A percentile compares a stretch with the other conserved stretches of the same genome.
These are phyloP conservation scores for Pocillopora verrucosa DNA, from an alignment of 64 coral and sea anemone genomes.

Conservation along the genomic window DNA sequence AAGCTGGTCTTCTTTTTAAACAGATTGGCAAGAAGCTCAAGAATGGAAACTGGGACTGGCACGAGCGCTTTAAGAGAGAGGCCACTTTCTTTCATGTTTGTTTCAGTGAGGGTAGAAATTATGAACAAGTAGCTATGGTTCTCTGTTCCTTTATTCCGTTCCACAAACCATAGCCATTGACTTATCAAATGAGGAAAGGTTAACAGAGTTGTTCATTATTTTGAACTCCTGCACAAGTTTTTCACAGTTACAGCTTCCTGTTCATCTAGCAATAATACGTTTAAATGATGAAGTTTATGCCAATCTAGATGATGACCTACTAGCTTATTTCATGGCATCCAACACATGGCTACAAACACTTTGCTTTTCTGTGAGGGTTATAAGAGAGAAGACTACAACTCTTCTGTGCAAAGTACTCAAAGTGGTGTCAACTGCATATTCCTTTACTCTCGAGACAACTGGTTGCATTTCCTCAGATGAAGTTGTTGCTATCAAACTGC, in stretches of 20 bases:
- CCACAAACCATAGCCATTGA: not conserved
- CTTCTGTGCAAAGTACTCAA: not conserved
- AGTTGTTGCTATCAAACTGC: not conserved
- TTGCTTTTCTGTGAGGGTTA: not conserved
- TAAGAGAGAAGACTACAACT: not conserved
- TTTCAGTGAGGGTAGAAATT: not conserved
- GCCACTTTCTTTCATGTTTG: not conserved
- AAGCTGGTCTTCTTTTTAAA: not conserved
- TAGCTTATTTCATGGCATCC: too few relatives aligned
- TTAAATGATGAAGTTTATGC: too few relatives aligned
- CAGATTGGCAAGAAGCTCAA: not conserved
- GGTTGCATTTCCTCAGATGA: accelerated
- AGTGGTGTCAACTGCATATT: not conserved
- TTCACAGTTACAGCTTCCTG: not conserved
- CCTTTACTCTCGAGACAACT: not conserved
- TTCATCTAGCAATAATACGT: not conserved
- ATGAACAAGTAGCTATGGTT: not conserved
- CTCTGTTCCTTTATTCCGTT: not conserved
- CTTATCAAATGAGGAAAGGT: not conserved
- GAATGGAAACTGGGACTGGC: not conserved
- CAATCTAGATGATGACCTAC: not conserved
- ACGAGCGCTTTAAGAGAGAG: not conserved
- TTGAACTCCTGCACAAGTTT: not conserved
- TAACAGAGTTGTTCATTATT: not conserved
- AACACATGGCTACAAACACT: not conserved